Evolutionary conservation across 2,888 invertebrate species (phyloP).

Genomic region (Galeopsomyia nigrocyanea): DNA sequence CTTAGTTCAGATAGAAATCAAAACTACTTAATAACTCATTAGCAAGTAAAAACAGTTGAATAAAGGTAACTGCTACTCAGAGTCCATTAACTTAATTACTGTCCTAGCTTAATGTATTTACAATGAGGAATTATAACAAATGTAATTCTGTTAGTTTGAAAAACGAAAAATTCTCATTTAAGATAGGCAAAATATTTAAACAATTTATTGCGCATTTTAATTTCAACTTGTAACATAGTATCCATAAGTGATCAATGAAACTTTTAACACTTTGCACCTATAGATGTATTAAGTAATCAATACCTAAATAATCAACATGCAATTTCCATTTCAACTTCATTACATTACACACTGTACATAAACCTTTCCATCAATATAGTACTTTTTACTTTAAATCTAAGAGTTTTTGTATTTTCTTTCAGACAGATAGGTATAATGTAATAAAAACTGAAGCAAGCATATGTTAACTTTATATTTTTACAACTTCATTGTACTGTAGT

Average conservation of each 20-base stretch:
- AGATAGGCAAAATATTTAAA: neutral
- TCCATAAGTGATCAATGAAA: neutral
- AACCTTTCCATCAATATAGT: neutral
- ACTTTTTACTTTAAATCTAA: neutral
- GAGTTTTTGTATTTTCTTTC: neutral
- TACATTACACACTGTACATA: neutral
- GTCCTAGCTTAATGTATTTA: no score
- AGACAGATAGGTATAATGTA: no score
- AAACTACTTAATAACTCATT: neutral
- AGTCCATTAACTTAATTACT: no score
- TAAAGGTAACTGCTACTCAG: no score
- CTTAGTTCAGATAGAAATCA: neutral
- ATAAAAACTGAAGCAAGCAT: no score
- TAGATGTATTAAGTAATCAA: slow-evolving; percentile 2
- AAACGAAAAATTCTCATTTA: neutral
- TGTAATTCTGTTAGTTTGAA: neutral
- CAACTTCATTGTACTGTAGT: no score
- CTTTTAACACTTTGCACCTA: neutral
- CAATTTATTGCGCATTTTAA: neutral
- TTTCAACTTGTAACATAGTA: neutral
- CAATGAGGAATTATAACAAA: no score
- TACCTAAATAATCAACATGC: neutral
- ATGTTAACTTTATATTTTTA: no score
- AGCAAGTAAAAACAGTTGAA: neutral
- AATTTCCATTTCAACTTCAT: neutral